Evolutionary conservation across 2,113 vertebrate species (phyloP).

Genomic region (Hypanus sabinus): DNA sequence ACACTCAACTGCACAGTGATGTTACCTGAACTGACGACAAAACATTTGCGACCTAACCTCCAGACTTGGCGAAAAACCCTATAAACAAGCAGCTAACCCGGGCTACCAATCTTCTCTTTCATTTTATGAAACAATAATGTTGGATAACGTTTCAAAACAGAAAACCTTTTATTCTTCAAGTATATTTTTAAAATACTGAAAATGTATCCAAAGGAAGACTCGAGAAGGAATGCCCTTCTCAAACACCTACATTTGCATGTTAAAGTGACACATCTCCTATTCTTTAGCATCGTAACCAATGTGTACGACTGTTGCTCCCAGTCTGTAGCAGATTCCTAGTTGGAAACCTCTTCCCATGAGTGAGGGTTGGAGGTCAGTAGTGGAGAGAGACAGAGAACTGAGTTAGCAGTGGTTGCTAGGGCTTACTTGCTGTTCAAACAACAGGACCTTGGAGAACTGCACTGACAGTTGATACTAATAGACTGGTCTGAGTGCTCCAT

Average conservation of each 20-base stretch:
- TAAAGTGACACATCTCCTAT: not conserved
- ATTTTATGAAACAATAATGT: not conserved
- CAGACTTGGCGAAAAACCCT: no score
- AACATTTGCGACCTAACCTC: no score
- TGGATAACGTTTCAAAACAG: not conserved
- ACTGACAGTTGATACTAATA: no score
- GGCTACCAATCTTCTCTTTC: no score
- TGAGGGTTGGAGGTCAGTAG: not conserved
- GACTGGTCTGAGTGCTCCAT: no score
- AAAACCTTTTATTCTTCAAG: not conserved
- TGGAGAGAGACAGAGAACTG: not conserved
- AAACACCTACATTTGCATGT: not conserved
- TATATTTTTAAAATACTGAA: not conserved
- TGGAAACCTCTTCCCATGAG: not conserved
- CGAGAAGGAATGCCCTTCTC: not conserved
- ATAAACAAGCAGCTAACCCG: no score
- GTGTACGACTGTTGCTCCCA: not conserved
- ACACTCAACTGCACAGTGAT: no score
- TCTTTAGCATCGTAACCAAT: not conserved
- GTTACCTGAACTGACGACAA: no score
- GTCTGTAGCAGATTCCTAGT: not conserved
- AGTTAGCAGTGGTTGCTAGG: not conserved
- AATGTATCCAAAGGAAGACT: not conserved
- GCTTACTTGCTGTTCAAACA: not conserved
- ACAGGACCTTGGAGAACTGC: not conserved